Evolutionary conservation across 37 sponge, comb jelly and placozoan species (phyloP), one percentile per base, ranked within the genome.

Genomic region (Hormiphora californensis): DNA sequence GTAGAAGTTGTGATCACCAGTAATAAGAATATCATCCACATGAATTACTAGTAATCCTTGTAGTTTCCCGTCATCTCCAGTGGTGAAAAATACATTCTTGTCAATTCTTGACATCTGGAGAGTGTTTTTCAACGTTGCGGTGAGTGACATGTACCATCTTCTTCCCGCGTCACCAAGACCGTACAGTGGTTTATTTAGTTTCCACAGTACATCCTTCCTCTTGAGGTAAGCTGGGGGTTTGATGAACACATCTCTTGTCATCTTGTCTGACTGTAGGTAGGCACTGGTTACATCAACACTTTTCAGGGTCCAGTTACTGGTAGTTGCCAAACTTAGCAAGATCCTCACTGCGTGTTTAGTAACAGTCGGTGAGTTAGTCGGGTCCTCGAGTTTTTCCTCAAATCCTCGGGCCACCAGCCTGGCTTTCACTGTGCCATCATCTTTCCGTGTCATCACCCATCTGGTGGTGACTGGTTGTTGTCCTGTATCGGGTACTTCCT

Each of bases 201-300:
- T 67, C 68, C 68, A 67, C 4, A 67, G 31, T 19, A 67, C 35
- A 12, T 39, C 68, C 35, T 19, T 11, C 19, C 35, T 67, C 35
- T 39, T 67, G 68, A 67, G 31, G 68, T 67, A 36, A 32, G 19
- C 19, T 32, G 68, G 68, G 31, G 68, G 68, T 67, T 67, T 67
- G 38, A 67, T 7, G 35, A 36, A 34, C 19, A 67, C 68, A 19
- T 67, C 68, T 67, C 68, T 67, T 7, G 19, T 32, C 3, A 19
- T 4, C 19, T 19, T 39, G 31, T 4, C 19, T 3, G 68, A 30
- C 35, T 67, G 68, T 2, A 67, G 68, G 19, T 36, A 67, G 7
- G 68, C 68, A 30, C 36, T 30, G 4, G 68, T 67, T 8, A 67
- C 36, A 28, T 67, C 68, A 2, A 67, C 38, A 21, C 38, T 36